Evolutionary conservation across 2,888 invertebrate species (phyloP), one percentile per base, ranked within the genome.

Genomic region (Nycteola revayana): DNA sequence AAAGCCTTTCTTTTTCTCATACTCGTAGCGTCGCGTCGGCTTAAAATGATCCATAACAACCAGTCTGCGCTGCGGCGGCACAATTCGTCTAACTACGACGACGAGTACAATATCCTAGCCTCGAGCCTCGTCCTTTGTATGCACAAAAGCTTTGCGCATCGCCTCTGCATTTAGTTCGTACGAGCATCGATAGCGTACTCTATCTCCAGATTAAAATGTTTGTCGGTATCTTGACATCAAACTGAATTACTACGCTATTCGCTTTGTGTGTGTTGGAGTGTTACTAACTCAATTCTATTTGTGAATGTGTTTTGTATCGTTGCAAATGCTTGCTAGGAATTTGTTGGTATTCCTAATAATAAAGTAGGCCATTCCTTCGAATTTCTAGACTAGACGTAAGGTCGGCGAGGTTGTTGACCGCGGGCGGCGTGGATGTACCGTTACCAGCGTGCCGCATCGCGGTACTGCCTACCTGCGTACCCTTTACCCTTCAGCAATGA

Each of bases 341-440:
- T 21, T n/a, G 7, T 5, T 5, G 18, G 18, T n/a, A 21, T 21
- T 21, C 21, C 21, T 2, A n/a, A 21, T 2, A 21, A 21, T 7
- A 69, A 84, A 75, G 64, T 83, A 63, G 85, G 76, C 51, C 76
- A 70, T 66, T 75, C 75, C 79, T 69, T 82, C 76, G 70, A 79
- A 82, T 75, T 74, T 80, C 71, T 83, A 81, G 79, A 76, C 75
- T 66, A 67, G 61, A 60, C 60, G 67, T 74, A 77, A 77, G 75
- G 77, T 76, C 75, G 66, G 40, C 23, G 69, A 65, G 83, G 72
- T 86, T 87, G 72, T 78, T 81, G 79, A 83, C 84, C 89, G 81
- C 67, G 51, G 64, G 34, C 66, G 68, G 67, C 70, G 70, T 67
- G 68, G 62, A 71, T 67, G 59, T 75, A 75, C 84, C 82, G 82